Conservation (phyloP, 1,140 invertebrate genomes). For the Bombus fervidus region DNA sequence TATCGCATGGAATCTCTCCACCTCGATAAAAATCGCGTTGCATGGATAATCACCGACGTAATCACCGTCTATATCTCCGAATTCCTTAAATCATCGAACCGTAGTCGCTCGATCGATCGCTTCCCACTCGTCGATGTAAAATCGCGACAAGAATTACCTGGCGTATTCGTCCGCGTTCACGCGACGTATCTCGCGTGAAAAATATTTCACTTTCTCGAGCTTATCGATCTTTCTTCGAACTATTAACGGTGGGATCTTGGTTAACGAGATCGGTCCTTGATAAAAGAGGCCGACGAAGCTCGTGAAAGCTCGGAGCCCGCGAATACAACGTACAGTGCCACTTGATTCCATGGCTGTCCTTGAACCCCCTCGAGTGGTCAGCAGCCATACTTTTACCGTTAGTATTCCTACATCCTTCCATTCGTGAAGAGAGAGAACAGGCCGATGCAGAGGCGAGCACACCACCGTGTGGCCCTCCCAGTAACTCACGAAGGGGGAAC, state of each 20-base stretch:
- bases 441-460: conserved; percentile 19
- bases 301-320: conserved; percentile 39
- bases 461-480: conserved; percentile 49
- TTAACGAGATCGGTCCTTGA: neutral
- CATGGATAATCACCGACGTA: neutral
- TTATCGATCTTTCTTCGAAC: neutral
- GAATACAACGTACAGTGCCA: conserved; percentile 40
- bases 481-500: conserved; percentile 60
- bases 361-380: conserved; percentile 74
- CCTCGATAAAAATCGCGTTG: neutral
- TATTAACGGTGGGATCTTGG: too few relatives aligned
- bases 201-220: neutral
- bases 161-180: too few relatives aligned
- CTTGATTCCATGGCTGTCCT: conserved; percentile 70
- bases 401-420: conserved; percentile 79
- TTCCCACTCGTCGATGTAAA: too few relatives aligned
- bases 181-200: neutral
- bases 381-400: conserved; percentile 80
- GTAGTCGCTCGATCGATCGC: neutral
- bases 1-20: neutral
- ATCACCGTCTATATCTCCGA: neutral
- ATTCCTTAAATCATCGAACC: neutral
- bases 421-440: conserved; percentile 70
- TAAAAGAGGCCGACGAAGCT: conserved; percentile 4
- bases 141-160: too few relatives aligned